These are phyloP conservation scores for Telenomus remus DNA, from an alignment of 1,140 invertebrate species.

Conservation along the genomic window DNA sequence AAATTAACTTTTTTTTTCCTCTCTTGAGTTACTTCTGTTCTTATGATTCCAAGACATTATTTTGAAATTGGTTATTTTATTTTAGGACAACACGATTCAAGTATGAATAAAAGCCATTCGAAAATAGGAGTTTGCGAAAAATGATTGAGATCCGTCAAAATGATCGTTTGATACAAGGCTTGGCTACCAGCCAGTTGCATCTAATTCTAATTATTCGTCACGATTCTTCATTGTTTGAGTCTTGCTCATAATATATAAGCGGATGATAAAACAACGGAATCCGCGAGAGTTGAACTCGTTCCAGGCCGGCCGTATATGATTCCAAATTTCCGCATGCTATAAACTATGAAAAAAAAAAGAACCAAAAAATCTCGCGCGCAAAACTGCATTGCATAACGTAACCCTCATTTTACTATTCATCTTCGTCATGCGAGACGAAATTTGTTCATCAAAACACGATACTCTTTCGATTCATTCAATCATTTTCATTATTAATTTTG, in stretches of 20 bases:
- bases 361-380: no score
- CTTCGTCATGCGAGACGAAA: constrained; percentile 9
- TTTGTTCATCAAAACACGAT: no score
- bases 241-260: constrained; percentile 14
- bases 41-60: no score
- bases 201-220: constrained; percentile 35
- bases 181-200: constrained; percentile 15
- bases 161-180: constrained; percentile 7
- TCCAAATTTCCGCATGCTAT: constrained; percentile 16
- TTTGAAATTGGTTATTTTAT: no score
- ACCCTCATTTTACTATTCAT: constrained; percentile 20
- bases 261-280: constrained; percentile 28
- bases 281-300: constrained; percentile 44
- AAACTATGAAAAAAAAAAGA: constrained; percentile 6
- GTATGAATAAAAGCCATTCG: no score
- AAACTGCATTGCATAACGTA: constrained; percentile 27
- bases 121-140: background rate
- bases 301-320: constrained; percentile 21
- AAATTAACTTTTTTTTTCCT: background rate
- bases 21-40: no score
- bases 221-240: constrained; percentile 43
- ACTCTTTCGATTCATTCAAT: no score
- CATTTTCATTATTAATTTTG: no score
- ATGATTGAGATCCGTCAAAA: constrained; percentile 31
- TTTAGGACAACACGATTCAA: no score